Evolutionary conservation across 2,888 invertebrate species (phyloP).

Genomic region (Pseudococcus longispinus): DNA sequence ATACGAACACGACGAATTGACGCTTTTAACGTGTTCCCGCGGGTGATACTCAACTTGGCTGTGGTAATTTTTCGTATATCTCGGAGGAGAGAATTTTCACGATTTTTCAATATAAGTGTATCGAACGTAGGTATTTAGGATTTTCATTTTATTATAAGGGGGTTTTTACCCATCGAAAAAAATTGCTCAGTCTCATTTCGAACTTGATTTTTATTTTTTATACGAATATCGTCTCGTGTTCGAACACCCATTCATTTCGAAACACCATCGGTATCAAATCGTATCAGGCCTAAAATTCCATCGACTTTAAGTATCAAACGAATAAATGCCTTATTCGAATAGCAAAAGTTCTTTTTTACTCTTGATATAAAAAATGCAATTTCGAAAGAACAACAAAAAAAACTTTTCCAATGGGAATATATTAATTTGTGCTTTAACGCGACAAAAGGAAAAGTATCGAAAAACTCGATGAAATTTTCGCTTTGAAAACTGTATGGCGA

Average conservation of each 20-base stretch:
- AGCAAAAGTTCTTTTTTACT: neutral
- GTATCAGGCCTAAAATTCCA: neutral
- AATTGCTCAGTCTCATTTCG: neutral
- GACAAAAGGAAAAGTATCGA: neutral
- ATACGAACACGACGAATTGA: neutral
- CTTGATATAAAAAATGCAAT: neutral
- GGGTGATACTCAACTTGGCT: neutral
- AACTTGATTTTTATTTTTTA: neutral
- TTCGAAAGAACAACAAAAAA: neutral
- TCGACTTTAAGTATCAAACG: neutral
- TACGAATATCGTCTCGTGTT: neutral
- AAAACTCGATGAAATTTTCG: neutral
- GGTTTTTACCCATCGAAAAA: neutral
- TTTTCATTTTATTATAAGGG: neutral
- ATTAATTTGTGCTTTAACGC: neutral
- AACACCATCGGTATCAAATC: neutral
- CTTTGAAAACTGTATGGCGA: neutral
- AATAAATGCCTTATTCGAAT: neutral
- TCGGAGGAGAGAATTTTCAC: neutral
- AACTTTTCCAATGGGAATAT: neutral
- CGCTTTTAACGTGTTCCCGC: neutral
- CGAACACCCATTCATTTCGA: neutral
- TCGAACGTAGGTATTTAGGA: neutral
- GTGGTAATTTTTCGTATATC: neutral
- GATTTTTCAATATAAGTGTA: constrained; percentile 15